These are phyloP conservation scores for Polyommatus iphigenia DNA, from an alignment of 2,888 invertebrate genomes.

Conservation along the genomic window DNA sequence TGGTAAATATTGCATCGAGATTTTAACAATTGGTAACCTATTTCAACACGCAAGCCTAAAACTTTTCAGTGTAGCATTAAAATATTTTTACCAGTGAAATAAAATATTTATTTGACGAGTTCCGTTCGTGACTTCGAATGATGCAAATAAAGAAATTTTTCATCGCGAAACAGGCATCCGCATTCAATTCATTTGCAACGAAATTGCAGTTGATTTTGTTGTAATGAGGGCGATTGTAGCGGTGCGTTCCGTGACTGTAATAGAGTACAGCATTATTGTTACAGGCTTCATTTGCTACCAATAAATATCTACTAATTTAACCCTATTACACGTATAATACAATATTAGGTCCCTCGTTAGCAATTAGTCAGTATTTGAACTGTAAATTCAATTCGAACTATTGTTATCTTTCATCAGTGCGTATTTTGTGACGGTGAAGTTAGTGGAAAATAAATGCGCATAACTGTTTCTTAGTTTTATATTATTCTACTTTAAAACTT, in stretches of 20 bases:
- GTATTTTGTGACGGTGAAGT: neutral
- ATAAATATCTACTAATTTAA: conserved; percentile 31
- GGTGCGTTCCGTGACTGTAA: conserved; percentile 64
- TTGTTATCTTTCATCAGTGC: neutral
- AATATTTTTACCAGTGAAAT: neutral
- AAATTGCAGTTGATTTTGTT: conserved; percentile 67
- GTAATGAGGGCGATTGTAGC: conserved; percentile 60
- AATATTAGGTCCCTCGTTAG: conserved; percentile 1
- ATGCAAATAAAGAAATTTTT: conserved; percentile 62
- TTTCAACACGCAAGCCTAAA: neutral
- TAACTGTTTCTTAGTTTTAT: neutral
- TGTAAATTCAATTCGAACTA: neutral
- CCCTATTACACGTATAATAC: neutral
- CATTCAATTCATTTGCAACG: conserved; percentile 62
- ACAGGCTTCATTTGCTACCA: conserved; percentile 30
- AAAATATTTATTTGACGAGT: conserved; percentile 24
- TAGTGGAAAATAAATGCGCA: neutral
- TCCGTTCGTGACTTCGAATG: conserved; percentile 50
- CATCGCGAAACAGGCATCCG: conserved; percentile 50
- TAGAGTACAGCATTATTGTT: conserved; percentile 56
- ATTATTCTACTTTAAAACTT: neutral
- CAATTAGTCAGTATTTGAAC: neutral
- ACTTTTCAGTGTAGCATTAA: neutral
- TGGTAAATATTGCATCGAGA: neutral
- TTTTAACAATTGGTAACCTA: neutral